Conservation (phyloP, 2,888 invertebrate genomes). For the Calliscelio sp. region DNA sequence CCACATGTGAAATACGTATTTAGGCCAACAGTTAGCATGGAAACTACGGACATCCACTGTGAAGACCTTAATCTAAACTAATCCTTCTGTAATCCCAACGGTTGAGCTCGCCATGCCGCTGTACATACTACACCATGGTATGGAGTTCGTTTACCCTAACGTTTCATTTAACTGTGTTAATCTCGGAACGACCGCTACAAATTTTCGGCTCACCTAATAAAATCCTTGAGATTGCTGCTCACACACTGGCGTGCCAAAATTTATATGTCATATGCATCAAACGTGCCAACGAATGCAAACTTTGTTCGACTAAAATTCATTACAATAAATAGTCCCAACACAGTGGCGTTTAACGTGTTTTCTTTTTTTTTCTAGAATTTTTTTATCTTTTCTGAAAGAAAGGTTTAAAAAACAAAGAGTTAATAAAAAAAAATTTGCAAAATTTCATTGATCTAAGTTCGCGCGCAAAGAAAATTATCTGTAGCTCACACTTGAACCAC, state of each 20-base stretch:
- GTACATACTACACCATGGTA: constrained; percentile 61
- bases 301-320: too few species aligned
- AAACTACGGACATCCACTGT: constrained; percentile 81
- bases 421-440: too few species aligned
- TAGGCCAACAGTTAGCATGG: constrained; percentile 82
- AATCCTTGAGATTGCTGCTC: constrained; percentile 72
- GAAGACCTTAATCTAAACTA: constrained; percentile 83
- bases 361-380: too few species aligned
- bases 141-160: constrained; percentile 76
- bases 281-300: constrained; percentile 41
- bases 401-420: too few species aligned
- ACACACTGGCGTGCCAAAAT: constrained; percentile 48
- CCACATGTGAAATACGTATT: constrained; percentile 79
- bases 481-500: constrained; percentile 64
- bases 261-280: constrained; percentile 56
- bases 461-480: too few species aligned
- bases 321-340: too few species aligned
- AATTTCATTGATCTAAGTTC: too few species aligned
- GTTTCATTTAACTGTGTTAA: constrained; percentile 76
- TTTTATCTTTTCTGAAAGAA: too few species aligned
- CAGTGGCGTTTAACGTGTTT: too few species aligned
- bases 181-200: constrained; percentile 72
- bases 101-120: constrained; percentile 67
- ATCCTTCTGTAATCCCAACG: constrained; percentile 81
- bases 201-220: constrained; percentile 72